phyloP scores from a whole-genome alignment of 1,140 invertebrate species.

The Drosophila malerkotliana region DNA sequence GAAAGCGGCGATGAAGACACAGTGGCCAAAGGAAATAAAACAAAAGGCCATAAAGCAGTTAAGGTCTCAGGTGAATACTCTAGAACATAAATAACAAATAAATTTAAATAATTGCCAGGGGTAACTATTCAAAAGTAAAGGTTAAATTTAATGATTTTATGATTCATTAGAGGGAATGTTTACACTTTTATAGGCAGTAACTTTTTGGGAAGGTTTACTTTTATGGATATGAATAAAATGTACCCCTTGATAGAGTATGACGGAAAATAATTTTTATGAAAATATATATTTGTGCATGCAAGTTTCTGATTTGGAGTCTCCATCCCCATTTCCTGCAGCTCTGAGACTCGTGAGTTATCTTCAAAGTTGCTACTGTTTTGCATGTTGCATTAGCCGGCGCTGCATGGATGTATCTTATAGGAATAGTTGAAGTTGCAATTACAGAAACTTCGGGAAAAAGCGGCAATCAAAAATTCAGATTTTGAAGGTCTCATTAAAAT shows the following conservation, averaged over 20 bases:
- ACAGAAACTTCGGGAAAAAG: slow-evolving; percentile 22
- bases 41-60: background rate
- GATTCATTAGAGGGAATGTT: background rate
- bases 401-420: slow-evolving; percentile 19
- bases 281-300: slow-evolving; percentile 67
- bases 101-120: background rate
- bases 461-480: slow-evolving; percentile 25
- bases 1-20: slow-evolving; percentile 20
- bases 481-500: slow-evolving; percentile 24
- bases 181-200: background rate
- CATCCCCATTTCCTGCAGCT: slow-evolving; percentile 38
- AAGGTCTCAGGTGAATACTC: background rate
- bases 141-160: background rate
- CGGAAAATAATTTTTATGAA: slow-evolving; percentile 55
- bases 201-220: background rate
- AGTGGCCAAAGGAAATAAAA: slow-evolving; percentile 39
- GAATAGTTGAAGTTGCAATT: slow-evolving; percentile 35
- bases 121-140: background rate
- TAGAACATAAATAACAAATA: background rate
- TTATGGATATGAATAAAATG: background rate
- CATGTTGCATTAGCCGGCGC: slow-evolving; percentile 35
- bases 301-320: slow-evolving; percentile 29
- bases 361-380: slow-evolving; percentile 35
- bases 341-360: slow-evolving; percentile 52
- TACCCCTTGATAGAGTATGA: slow-evolving; percentile 6